phyloP scores from a whole-genome alignment of 2,888 invertebrate species.

The Pachydiplax longipennis region DNA sequence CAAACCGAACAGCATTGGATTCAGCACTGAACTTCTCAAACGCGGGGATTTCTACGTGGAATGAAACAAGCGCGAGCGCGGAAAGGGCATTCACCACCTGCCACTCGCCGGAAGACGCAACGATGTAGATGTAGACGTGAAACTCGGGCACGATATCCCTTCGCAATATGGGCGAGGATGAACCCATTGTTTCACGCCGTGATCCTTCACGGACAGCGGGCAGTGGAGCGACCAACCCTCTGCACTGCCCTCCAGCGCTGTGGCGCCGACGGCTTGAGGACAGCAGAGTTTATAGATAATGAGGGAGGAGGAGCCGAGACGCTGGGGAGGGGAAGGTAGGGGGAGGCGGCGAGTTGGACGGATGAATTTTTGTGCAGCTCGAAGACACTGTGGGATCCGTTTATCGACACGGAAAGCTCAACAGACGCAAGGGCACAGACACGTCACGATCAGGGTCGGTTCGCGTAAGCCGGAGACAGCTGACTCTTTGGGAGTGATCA shows the following conservation, averaged over 20 bases:
- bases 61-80: no score
- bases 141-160: background rate
- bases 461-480: background rate
- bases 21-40: no score
- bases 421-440: background rate
- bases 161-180: background rate
- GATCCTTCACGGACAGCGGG: background rate
- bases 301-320: background rate
- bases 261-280: slow-evolving; percentile 28
- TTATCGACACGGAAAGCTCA: background rate
- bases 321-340: background rate
- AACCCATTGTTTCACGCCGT: background rate
- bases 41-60: no score
- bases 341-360: background rate
- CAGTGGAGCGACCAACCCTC: background rate
- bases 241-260: slow-evolving; percentile 13
- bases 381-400: background rate
- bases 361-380: background rate
- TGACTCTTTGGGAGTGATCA: background rate
- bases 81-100: no score
- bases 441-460: background rate
- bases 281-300: slow-evolving; percentile 21
- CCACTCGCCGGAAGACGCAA: no score
- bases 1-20: no score
- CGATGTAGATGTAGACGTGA: background rate